Conservation (phyloP, 2,113 vertebrate species). For the Caracal caracal region DNA sequence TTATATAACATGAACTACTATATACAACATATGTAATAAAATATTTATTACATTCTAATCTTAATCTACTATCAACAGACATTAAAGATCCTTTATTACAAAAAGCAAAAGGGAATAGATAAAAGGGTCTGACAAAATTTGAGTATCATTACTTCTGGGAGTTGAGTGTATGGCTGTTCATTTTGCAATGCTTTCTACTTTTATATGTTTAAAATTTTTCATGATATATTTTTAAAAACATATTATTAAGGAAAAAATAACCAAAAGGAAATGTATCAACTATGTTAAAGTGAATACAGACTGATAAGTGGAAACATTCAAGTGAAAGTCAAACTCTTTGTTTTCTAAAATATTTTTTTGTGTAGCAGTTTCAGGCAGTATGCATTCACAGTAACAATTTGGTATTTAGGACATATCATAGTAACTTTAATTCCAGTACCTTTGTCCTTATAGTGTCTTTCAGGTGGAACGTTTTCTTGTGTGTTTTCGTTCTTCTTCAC, state of each 20-base stretch:
- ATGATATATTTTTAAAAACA: background rate
- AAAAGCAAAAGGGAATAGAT: background rate
- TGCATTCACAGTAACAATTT: background rate
- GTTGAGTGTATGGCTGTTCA: background rate
- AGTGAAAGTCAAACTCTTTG: conserved; percentile 9
- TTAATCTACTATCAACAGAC: background rate
- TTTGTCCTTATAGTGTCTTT: background rate
- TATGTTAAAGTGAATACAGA: background rate
- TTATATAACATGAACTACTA: background rate
- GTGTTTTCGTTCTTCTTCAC: background rate
- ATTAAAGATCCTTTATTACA: background rate
- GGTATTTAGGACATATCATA: background rate
- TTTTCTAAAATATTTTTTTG: background rate
- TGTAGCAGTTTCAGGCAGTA: background rate
- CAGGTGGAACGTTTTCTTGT: background rate
- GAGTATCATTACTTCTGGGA: background rate
- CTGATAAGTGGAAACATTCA: background rate
- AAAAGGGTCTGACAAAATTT: background rate
- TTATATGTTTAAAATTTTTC: background rate
- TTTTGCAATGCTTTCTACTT: background rate
- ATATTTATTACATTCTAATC: background rate
- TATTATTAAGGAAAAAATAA: background rate
- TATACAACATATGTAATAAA: background rate
- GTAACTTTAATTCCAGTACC: background rate
- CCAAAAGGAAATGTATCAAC: background rate